A percentile compares a stretch with the other conserved stretches of the same genome.
These are phyloP conservation scores for Gallinago nigripennis DNA, from an alignment of 2,797 vertebrate species.

Conservation along the genomic window DNA sequence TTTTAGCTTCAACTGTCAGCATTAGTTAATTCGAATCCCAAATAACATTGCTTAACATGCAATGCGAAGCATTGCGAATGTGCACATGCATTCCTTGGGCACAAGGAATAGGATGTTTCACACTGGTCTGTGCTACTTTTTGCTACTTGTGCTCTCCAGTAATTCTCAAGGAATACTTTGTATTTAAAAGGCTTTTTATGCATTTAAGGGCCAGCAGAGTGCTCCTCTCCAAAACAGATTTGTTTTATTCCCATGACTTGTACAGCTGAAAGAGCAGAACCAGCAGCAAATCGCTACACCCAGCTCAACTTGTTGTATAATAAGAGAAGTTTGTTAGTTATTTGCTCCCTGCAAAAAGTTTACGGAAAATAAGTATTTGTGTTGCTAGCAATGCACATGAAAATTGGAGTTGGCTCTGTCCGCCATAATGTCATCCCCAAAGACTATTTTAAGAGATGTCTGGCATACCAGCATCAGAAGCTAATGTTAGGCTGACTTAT, in stretches of 20 bases:
- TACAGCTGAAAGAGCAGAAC: neutral
- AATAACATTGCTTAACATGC: neutral
- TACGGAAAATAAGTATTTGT: neutral
- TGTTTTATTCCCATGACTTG: neutral
- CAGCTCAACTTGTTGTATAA: neutral
- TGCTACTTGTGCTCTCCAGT: neutral
- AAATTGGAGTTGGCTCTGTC: neutral
- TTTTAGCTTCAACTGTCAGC: slow-evolving; percentile 4
- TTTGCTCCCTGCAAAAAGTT: neutral
- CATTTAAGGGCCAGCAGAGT: neutral
- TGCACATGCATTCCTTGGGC: neutral
- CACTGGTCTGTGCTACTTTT: neutral
- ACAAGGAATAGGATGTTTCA: neutral
- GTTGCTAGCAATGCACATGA: neutral
- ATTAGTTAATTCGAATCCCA: neutral
- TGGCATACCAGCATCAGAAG: neutral
- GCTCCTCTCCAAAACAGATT: neutral
- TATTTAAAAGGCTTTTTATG: neutral
- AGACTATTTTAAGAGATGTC: neutral
- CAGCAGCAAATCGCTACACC: neutral
- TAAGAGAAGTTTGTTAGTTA: neutral
- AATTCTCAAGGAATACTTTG: neutral
- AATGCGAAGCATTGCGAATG: no score
- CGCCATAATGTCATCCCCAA: neutral
- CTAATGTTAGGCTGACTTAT: neutral